Evolutionary conservation across 2,113 vertebrate genomes (phyloP).

Genomic region (Aegotheles bennettii): DNA sequence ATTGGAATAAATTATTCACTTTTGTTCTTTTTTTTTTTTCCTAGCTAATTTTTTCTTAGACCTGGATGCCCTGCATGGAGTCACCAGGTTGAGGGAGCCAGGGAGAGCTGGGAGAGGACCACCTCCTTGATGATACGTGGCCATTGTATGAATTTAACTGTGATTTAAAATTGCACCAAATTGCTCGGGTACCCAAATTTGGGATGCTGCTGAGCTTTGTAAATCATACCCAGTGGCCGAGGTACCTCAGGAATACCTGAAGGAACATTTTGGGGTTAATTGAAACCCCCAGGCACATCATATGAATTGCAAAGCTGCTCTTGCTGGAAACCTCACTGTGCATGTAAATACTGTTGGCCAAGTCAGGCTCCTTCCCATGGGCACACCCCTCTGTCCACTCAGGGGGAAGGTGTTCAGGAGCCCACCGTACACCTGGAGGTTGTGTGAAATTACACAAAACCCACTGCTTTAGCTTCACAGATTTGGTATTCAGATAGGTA

Average conservation of each 20-base stretch:
- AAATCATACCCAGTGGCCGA: background rate
- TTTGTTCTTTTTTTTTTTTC: background rate
- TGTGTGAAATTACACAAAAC: background rate
- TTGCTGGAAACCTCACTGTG: background rate
- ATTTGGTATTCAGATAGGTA: background rate
- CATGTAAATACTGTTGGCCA: background rate
- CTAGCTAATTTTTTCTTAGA: background rate
- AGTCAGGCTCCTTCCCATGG: background rate
- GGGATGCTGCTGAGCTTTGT: background rate
- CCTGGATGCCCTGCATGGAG: background rate
- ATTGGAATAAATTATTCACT: background rate
- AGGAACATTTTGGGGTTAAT: background rate
- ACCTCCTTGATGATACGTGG: background rate
- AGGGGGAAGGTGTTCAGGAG: background rate
- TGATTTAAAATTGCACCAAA: background rate
- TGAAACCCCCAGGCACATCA: background rate
- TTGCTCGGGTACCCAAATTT: background rate
- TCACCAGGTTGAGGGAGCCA: background rate
- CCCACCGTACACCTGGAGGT: background rate
- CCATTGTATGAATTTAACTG: background rate
- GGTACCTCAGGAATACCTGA: background rate
- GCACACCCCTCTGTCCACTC: rapidly evolving
- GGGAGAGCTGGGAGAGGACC: background rate
- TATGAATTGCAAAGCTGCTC: background rate
- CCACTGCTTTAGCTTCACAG: background rate